Evolutionary conservation across 2,797 vertebrate species (phyloP).

Genomic region (Geotrypetes seraphini): DNA sequence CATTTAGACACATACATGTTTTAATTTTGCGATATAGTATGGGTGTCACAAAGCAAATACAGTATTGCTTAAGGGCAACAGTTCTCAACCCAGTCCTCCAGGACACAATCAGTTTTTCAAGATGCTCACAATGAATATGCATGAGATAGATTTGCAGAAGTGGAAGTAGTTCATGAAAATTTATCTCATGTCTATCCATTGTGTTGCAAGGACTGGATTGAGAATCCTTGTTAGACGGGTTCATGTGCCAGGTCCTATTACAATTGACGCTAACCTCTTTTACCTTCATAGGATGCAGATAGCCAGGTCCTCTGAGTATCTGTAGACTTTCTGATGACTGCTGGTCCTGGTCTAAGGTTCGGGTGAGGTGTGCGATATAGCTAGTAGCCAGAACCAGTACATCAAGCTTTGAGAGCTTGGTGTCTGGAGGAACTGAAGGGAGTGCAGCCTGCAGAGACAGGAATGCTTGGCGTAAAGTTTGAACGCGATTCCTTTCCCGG

Average conservation of each 20-base stretch:
- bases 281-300: conserved; percentile 77
- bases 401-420: conserved; percentile 79
- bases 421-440: conserved; percentile 71
- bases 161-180: too few species aligned
- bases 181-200: too few species aligned
- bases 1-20: too few species aligned
- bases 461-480: conserved; percentile 72
- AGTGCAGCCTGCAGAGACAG: conserved; percentile 73
- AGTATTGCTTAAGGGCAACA: too few species aligned
- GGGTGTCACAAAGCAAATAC: too few species aligned
- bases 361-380: conserved; percentile 76
- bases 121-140: too few species aligned
- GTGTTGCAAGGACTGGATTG: background rate
- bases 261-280: background rate
- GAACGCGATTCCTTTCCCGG: conserved; percentile 66
- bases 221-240: too few species aligned
- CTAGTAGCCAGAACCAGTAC: conserved; percentile 76
- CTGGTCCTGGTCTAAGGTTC: conserved; percentile 55
- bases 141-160: too few species aligned
- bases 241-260: background rate
- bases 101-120: background rate
- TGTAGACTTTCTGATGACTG: conserved; percentile 25
- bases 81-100: too few species aligned
- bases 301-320: conserved; percentile 47
- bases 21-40: too few species aligned